These are phyloP conservation scores for Aphelinus atriplicis DNA, from an alignment of 1,140 invertebrate species.

Conservation along the genomic window DNA sequence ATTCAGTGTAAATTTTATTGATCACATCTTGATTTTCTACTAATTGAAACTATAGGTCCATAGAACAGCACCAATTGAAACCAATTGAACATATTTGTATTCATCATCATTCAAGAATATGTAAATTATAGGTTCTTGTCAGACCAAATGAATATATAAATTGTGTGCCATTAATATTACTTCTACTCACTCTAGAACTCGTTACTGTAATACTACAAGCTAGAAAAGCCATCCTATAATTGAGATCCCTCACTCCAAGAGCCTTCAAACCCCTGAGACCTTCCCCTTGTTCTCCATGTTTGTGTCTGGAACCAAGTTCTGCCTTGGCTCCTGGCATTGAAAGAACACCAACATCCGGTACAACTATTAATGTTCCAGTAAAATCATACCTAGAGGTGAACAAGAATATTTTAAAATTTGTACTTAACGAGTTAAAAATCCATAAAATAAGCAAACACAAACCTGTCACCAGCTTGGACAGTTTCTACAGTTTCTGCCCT, in stretches of 20 bases:
- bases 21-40: too few relatives aligned
- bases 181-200: constrained; percentile 75
- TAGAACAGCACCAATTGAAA: too few relatives aligned
- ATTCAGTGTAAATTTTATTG: too few relatives aligned
- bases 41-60: too few relatives aligned
- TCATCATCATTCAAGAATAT: too few relatives aligned
- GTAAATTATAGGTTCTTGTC: too few relatives aligned
- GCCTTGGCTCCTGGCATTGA: constrained; percentile 87
- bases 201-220: constrained; percentile 91
- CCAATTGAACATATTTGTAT: too few relatives aligned
- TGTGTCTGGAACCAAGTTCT: constrained; percentile 81
- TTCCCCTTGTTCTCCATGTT: constrained; percentile 79
- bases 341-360: constrained; percentile 93
- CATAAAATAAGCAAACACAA: not conserved
- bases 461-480: constrained; percentile 79
- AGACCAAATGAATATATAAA: too few relatives aligned
- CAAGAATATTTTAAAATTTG: not conserved
- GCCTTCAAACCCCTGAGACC: constrained; percentile 93
- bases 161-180: not conserved
- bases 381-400: constrained; percentile 84
- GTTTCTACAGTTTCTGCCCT: constrained; percentile 96
- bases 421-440: constrained; percentile 11
- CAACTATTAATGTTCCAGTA: constrained; percentile 95
- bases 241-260: constrained; percentile 94
- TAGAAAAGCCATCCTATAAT: constrained; percentile 95